A percentile compares a stretch with the other conserved stretches of the same genome.
phyloP scores from a whole-genome alignment of 2,113 vertebrate species.

The Stomatorhinus ivindoensis region DNA sequence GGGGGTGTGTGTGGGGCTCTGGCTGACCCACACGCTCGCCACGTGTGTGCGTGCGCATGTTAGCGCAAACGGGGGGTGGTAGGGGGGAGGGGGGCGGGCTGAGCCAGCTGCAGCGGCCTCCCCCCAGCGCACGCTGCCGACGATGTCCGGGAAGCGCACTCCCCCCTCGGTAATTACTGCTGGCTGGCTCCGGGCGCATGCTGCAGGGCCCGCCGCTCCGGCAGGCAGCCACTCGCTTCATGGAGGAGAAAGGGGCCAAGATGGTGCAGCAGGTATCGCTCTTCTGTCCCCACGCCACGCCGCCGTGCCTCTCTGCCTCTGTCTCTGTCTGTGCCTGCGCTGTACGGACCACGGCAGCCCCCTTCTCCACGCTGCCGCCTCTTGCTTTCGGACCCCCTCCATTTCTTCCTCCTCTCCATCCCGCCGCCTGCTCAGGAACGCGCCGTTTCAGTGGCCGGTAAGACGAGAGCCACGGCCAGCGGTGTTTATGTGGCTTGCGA shows the following conservation, averaged over 20 bases:
- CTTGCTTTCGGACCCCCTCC: conserved; percentile 1
- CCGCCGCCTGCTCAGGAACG: not conserved
- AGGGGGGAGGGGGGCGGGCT: conserved; percentile 47
- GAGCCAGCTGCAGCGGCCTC: conserved; percentile 56
- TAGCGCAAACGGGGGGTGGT: not conserved
- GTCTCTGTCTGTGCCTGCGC: not conserved
- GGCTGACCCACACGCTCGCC: not conserved
- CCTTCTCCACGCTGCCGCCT: not conserved
- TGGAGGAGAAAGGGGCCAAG: conserved; percentile 69
- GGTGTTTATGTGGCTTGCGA: not conserved
- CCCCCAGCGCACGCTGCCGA: conserved; percentile 27
- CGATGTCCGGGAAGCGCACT: conserved; percentile 28
- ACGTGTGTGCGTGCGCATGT: not conserved
- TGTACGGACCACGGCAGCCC: not conserved
- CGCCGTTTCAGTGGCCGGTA: not conserved
- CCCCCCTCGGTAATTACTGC: conserved; percentile 61
- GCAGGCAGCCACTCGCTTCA: conserved; percentile 74
- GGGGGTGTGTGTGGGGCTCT: not conserved
- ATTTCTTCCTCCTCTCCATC: not conserved
- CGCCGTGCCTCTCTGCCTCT: not conserved
- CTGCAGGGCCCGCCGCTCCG: conserved; percentile 65
- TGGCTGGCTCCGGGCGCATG: conserved; percentile 70
- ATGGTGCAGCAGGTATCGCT: conserved; percentile 80
- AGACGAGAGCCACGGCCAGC: not conserved
- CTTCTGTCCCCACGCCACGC: not conserved